Percentiles rank a stretch among this genome's conserved stretches.
phyloP scores from a whole-genome alignment of 2,113 vertebrate genomes.

The Sorex araneus region DNA sequence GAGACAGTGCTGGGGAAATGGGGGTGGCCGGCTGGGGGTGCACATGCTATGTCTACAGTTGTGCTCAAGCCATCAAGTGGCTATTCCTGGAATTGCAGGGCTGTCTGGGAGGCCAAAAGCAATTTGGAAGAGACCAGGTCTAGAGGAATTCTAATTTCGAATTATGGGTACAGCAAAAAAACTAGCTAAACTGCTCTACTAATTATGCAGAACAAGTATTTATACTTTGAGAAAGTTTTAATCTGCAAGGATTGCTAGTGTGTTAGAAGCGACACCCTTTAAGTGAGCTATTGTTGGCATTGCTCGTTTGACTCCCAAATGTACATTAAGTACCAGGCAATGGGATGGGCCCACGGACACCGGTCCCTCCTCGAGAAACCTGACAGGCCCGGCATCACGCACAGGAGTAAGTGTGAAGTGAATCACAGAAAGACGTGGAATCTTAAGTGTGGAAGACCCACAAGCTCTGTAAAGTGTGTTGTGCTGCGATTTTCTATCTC shows the following conservation, averaged over 20 bases:
- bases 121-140: neutral
- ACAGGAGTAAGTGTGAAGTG: no score
- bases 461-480: neutral
- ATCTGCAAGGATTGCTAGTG: neutral
- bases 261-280: neutral
- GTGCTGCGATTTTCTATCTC: accelerated
- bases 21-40: neutral
- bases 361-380: neutral
- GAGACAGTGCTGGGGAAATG: neutral
- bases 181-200: neutral
- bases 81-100: neutral
- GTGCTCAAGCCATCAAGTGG: slow-evolving; percentile 49
- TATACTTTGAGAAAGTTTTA: neutral
- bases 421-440: neutral
- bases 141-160: neutral
- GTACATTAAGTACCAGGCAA: neutral
- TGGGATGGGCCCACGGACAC: neutral
- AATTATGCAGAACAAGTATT: neutral
- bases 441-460: neutral
- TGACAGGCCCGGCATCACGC: neutral
- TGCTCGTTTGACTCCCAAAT: neutral
- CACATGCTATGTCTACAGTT: neutral
- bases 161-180: neutral
- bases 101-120: neutral
- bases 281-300: accelerated